Conservation (phyloP, 2,888 invertebrate species). For the Cenopis cana region DNA sequence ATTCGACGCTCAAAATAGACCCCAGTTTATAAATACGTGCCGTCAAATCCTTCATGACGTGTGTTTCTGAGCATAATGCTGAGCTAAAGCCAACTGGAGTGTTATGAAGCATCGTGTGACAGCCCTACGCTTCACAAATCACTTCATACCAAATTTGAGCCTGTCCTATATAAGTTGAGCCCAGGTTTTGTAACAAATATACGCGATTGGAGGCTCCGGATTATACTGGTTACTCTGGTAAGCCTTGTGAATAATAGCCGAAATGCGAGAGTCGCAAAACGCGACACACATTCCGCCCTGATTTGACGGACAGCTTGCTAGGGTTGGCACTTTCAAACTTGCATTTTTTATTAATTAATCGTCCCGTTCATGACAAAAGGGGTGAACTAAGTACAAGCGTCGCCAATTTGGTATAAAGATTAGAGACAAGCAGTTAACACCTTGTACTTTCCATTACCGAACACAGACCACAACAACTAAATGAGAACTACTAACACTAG, state of each 20-base stretch:
- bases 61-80: not conserved
- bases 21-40: not conserved
- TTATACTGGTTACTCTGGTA: not conserved
- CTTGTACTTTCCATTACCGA: too few species aligned
- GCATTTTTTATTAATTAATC: too few species aligned
- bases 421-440: too few species aligned
- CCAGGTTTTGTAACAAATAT: not conserved
- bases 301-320: slow-evolving; percentile 15
- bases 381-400: too few species aligned
- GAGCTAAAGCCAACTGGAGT: slow-evolving; percentile 10
- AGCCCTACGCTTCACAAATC: not conserved
- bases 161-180: not conserved
- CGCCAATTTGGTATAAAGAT: too few species aligned
- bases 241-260: not conserved
- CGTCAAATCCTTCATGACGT: not conserved
- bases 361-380: too few species aligned
- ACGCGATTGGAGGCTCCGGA: not conserved
- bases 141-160: not conserved
- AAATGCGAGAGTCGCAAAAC: slow-evolving; percentile 6
- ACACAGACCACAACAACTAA: too few species aligned
- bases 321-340: slow-evolving; percentile 3
- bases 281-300: not conserved
- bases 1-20: not conserved
- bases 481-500: too few species aligned
- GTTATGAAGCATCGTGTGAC: slow-evolving; percentile 8